phyloP scores from a whole-genome alignment of 2,888 invertebrate genomes.

The Cancer borealis region DNA sequence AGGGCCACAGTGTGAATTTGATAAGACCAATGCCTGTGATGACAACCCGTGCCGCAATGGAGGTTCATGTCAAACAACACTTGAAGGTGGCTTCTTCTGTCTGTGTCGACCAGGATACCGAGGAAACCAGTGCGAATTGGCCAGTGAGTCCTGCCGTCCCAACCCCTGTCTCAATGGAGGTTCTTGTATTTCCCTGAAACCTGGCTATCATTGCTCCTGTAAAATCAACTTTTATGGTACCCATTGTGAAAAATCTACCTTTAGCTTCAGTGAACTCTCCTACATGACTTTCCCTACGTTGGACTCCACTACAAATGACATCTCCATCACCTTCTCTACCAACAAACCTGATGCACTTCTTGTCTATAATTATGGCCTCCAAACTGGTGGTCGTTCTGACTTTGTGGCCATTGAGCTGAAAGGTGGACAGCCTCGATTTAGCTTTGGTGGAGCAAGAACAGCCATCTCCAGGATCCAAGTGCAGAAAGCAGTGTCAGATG shows the following conservation, averaged over 20 bases:
- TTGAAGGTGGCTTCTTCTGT: slow-evolving; percentile 94
- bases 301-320: slow-evolving; percentile 93
- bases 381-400: slow-evolving; percentile 92
- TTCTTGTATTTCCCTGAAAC: slow-evolving; percentile 91
- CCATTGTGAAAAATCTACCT: slow-evolving; percentile 94
- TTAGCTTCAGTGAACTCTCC: slow-evolving; percentile 92
- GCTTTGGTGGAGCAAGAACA: slow-evolving; percentile 93
- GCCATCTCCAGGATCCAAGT: slow-evolving; percentile 90
- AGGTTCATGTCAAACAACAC: slow-evolving; percentile 93
- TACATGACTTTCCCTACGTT: slow-evolving; percentile 93
- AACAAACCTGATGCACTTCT: slow-evolving; percentile 91
- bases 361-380: slow-evolving; percentile 94
- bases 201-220: slow-evolving; percentile 90
- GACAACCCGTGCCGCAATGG: slow-evolving; percentile 94
- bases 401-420: slow-evolving; percentile 95
- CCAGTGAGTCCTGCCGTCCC: slow-evolving; percentile 92
- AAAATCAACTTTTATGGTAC: slow-evolving; percentile 91
- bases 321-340: slow-evolving; percentile 94
- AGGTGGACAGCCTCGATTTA: slow-evolving; percentile 91
- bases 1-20: slow-evolving; percentile 91
- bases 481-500: slow-evolving; percentile 88
- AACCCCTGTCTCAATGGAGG: slow-evolving; percentile 96
- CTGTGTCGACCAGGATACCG: slow-evolving; percentile 94
- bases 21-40: slow-evolving; percentile 91
- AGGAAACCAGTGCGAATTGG: slow-evolving; percentile 92